These are phyloP conservation scores for Heteractis magnifica DNA, from an alignment of 92 coral and sea anemone species.

Conservation along the genomic window DNA sequence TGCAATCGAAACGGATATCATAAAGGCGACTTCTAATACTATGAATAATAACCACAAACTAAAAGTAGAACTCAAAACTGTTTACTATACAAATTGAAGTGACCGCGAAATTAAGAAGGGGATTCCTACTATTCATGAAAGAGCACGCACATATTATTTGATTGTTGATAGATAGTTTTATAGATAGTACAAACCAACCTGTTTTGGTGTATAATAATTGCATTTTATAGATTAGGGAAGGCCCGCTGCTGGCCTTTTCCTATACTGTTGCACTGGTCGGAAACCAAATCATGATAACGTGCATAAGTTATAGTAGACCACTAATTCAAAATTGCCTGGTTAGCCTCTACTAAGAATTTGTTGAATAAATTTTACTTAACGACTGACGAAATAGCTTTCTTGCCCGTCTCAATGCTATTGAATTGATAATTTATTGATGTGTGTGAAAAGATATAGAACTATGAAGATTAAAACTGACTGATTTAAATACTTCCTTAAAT, in stretches of 20 bases:
- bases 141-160: not conserved
- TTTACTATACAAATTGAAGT: not conserved
- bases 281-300: not conserved
- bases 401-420: not conserved
- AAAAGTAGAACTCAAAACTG: not conserved
- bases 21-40: not conserved
- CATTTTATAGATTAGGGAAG: not conserved
- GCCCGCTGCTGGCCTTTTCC: not conserved
- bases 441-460: not conserved
- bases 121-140: not conserved
- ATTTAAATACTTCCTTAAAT: not conserved
- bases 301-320: not conserved
- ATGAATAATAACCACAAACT: not conserved
- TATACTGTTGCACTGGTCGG: not conserved
- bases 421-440: not conserved
- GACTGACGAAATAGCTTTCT: not conserved
- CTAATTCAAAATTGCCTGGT: not conserved
- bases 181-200: not conserved
- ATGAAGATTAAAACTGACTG: constrained; percentile 1
- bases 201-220: not conserved
- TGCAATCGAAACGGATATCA: not conserved
- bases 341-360: not conserved
- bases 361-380: not conserved
- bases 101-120: not conserved
- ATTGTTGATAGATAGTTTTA: not conserved